These are phyloP conservation scores for Cladorhizidae sp. DNA, from an alignment of 37 sponge, comb jelly and placozoan genomes.

Conservation along the genomic window DNA sequence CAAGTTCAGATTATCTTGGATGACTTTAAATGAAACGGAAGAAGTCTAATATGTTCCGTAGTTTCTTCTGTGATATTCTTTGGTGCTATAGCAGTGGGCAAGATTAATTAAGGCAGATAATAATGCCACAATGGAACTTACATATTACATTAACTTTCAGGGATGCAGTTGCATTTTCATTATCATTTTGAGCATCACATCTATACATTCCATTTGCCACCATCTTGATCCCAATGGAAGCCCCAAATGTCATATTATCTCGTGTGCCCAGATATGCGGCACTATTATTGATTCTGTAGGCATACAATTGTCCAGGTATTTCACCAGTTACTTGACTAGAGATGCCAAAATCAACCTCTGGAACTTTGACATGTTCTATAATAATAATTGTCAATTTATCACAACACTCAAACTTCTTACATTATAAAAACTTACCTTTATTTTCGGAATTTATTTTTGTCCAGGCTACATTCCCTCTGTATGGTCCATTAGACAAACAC, in stretches of 20 bases:
- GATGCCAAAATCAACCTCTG: neutral
- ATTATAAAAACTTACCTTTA: neutral
- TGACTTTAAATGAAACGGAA: neutral
- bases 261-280: slow-evolving; percentile 7
- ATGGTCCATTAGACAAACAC: slow-evolving; percentile 7
- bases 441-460: neutral
- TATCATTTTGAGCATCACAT: slow-evolving; percentile 30
- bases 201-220: slow-evolving; percentile 13
- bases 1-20: neutral
- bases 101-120: neutral
- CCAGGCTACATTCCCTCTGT: neutral
- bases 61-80: neutral
- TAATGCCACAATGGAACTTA: neutral
- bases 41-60: neutral
- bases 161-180: neutral
- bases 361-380: neutral
- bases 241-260: neutral
- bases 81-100: neutral
- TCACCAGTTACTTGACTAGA: slow-evolving; percentile 1
- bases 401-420: neutral
- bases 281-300: slow-evolving; percentile 21
- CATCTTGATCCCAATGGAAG: slow-evolving; percentile 4
- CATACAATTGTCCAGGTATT: slow-evolving; percentile 28
- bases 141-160: neutral
- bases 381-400: neutral